Evolutionary conservation across 2,888 invertebrate species (phyloP), one percentile per base, ranked within the genome.

Genomic region (Anarsia innoxiella): DNA sequence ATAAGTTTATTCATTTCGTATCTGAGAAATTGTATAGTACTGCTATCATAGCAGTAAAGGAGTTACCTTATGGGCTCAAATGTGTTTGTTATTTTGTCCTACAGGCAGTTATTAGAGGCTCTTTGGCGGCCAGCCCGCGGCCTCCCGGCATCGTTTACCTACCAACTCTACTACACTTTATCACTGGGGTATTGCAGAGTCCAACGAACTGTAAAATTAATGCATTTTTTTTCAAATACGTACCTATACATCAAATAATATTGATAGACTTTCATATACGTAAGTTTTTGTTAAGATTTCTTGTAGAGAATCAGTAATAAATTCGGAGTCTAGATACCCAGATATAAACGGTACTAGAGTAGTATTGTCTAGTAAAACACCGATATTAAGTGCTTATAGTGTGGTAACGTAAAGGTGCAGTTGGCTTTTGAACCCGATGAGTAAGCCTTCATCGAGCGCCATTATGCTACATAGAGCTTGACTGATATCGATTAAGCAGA

Each of bases 401-500:
- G 35, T 16, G 34, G 54, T 66, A 67, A 78, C 66, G 63, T 69
- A 76, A 74, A 62, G 68, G 59, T 59, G 63, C 61, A 55, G 56
- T 79, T 80, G 72, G 62, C 80, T 74, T 78, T 79, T 79, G 78
- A 82, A 73, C 82, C 67, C 75, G 76, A 66, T 76, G 78, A 79
- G 75, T 77, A 75, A 80, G 79, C 75, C 79, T 78, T 79, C 71
- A 72, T 56, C 73, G 63, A 45, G 41, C 45, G 36, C 46, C 48
- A 44, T 42, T 45, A 39, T 39, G 26, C 32, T 29, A 31, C 11
- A 11, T 36, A 37, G 29, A 12, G 15, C 23, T 28, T 28, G 28
- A 9, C 10, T 2, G 12, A 28, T 12, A 28, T 28, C 12, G 28
- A 28, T n/a, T n/a, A 26, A 8, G 4, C 10, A n/a, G n/a, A n/a